phyloP scores from a whole-genome alignment of 2,797 vertebrate species.

The Meriones psammophilus region DNA sequence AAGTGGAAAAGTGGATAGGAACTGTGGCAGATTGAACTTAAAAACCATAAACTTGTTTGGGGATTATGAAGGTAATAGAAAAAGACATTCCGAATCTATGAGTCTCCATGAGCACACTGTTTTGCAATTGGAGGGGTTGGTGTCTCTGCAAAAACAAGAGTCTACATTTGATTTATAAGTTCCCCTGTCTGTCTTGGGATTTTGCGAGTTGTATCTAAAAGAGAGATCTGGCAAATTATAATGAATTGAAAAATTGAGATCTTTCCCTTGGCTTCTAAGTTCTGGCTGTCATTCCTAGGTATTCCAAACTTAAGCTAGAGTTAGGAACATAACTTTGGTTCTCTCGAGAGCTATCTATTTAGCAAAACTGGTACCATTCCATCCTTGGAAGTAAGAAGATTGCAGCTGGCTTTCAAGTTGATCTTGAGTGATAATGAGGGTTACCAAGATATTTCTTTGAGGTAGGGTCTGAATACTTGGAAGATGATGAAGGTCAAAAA shows the following conservation, averaged over 20 bases:
- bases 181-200: constrained; percentile 8
- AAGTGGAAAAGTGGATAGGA: constrained; percentile 30
- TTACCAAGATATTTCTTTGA: constrained; percentile 41
- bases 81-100: not conserved
- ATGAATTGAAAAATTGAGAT: constrained; percentile 55
- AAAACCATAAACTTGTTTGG: constrained; percentile 1
- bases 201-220: constrained; percentile 28
- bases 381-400: constrained; percentile 56
- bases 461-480: constrained; percentile 32
- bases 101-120: constrained; percentile 14
- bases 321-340: constrained; percentile 35
- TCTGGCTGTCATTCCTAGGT: constrained; percentile 61
- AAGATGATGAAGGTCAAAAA: constrained; percentile 42
- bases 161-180: constrained; percentile 46
- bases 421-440: constrained; percentile 54
- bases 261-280: constrained; percentile 52
- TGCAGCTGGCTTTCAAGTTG: constrained; percentile 44
- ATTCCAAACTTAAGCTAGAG: constrained; percentile 65
- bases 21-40: constrained; percentile 10
- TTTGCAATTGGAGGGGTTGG: not conserved
- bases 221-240: constrained; percentile 35
- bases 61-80: not conserved
- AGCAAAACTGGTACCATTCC: constrained; percentile 51
- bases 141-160: not conserved
- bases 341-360: constrained; percentile 62